Conservation (phyloP, 2,888 invertebrate species). For the Amiota minor region DNA sequence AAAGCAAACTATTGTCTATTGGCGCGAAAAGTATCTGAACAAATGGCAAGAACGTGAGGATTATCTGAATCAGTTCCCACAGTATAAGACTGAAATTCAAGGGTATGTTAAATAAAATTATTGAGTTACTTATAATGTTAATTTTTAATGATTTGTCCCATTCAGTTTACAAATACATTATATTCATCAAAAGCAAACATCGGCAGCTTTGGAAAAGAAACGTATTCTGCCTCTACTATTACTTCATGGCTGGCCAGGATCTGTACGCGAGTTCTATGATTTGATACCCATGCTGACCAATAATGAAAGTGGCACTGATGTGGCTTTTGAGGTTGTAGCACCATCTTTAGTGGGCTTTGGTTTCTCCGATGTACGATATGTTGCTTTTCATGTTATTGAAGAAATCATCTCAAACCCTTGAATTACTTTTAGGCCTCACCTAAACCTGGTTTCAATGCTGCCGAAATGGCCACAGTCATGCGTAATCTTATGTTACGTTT, state of each 20-base stretch:
- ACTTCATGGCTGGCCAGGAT: conserved; percentile 92
- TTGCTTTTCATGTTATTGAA: conserved; percentile 22
- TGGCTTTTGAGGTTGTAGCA: conserved; percentile 80
- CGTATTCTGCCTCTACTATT: conserved; percentile 80
- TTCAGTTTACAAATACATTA: conserved; percentile 79
- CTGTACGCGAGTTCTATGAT: conserved; percentile 85
- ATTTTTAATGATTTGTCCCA: background rate
- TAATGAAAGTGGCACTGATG: conserved; percentile 74
- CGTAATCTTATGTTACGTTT: conserved; percentile 81
- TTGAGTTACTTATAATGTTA: background rate
- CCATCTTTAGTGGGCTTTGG: conserved; percentile 83
- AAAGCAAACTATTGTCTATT: conserved; percentile 81
- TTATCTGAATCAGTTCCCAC: conserved; percentile 81
- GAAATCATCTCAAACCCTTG: no score
- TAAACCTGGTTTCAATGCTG: conserved; percentile 69
- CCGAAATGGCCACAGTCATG: conserved; percentile 77
- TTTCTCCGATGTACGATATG: conserved; percentile 80
- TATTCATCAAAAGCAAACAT: conserved; percentile 76
- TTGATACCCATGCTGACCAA: conserved; percentile 80
- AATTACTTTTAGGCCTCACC: conserved; percentile 56
- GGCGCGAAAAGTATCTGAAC: conserved; percentile 83
- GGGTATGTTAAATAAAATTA: conserved; percentile 65
- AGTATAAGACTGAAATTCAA: conserved; percentile 84
- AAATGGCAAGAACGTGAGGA: conserved; percentile 79
- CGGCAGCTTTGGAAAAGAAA: conserved; percentile 68